These are phyloP conservation scores for Pseudocheirus occidentalis DNA, from an alignment of 2,797 vertebrate genomes.

Conservation along the genomic window DNA sequence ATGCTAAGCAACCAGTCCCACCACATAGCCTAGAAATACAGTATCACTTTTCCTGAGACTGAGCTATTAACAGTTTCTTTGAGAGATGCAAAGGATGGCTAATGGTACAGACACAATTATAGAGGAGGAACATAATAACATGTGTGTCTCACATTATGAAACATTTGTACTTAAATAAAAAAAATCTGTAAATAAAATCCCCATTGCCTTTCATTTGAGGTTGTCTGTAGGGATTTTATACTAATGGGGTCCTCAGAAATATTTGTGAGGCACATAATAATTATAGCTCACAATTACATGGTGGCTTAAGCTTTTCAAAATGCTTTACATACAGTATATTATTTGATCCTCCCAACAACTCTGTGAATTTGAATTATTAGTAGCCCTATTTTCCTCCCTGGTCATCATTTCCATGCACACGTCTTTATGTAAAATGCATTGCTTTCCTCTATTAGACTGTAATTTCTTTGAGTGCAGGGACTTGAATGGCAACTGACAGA, in stretches of 20 bases:
- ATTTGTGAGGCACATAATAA: background rate
- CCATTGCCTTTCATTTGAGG: background rate
- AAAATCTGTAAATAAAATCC: conserved; percentile 38
- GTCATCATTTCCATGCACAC: background rate
- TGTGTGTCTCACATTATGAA: conserved; percentile 32
- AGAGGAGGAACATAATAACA: conserved; percentile 57
- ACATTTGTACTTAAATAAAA: conserved; percentile 40
- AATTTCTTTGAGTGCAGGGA: background rate
- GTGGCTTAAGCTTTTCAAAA: background rate
- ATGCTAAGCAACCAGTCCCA: conserved; percentile 84
- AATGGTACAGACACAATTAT: conserved; percentile 77
- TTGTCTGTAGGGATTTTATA: background rate
- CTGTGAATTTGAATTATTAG: background rate
- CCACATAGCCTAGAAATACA: conserved; percentile 79
- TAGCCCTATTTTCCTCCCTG: background rate
- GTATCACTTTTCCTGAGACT: conserved; percentile 88
- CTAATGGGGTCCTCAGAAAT: background rate
- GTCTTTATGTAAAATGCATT: background rate
- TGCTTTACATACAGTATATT: background rate
- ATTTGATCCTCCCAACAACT: background rate
- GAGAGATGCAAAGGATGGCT: conserved; percentile 77
- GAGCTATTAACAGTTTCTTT: conserved; percentile 88
- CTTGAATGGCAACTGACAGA: background rate
- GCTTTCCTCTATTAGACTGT: background rate
- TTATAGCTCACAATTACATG: background rate